Base-by-base conservation (phyloP, 1,140 invertebrate genomes). In the Dreissena polymorpha region DNA sequence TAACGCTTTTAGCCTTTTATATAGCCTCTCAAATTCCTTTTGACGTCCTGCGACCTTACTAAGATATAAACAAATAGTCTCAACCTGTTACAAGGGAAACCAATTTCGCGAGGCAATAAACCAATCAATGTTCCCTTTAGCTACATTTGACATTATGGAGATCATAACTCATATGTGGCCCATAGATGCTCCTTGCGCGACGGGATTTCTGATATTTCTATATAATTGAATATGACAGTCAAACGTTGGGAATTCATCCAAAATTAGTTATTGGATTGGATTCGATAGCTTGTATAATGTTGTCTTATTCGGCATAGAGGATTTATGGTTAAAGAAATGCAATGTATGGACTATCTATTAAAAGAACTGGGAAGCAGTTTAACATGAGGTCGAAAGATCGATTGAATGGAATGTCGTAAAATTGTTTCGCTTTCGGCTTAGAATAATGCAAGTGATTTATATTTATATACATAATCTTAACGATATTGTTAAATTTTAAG, bases 141-240 rank as follows among this genome's bases (percentile, higher is more conserved):
- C 57, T 60, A 60, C 57, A 60, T 60, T 60, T 60, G 57, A 60
- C 57, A 23, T 60, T 60, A 60, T 60, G 57, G 10, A 60, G 2
- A 10, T 21, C 60, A 77, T 77, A 77, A 77, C 51, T 77, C 63
- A 65, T 64, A 64, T 25, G 57, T 60, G 29, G 60, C 67, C 65
- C 14, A 67, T 64, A 77, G 63, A 77, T 23, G 64, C 51, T 64
- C 51, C 74, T 67, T 77, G 65, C 63, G 50, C 29, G 60, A 29
- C 39, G 64, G 65, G 67, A 49, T 50, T 63, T 50, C 57, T 77
- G 69, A 79, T 70, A 79, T 70, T 79, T 79, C 76, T 51, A 70
- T 25, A 70, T 69, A 70, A 79, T 79, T 79, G 76, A 79, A 79
- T 79, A 79, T 79, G 76, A 79, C 76, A 79, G 76, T 79, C 76